Evolutionary conservation across 2,113 vertebrate genomes (phyloP), one percentile per base, ranked within the genome.

Genomic region (Carollia perspicillata): DNA sequence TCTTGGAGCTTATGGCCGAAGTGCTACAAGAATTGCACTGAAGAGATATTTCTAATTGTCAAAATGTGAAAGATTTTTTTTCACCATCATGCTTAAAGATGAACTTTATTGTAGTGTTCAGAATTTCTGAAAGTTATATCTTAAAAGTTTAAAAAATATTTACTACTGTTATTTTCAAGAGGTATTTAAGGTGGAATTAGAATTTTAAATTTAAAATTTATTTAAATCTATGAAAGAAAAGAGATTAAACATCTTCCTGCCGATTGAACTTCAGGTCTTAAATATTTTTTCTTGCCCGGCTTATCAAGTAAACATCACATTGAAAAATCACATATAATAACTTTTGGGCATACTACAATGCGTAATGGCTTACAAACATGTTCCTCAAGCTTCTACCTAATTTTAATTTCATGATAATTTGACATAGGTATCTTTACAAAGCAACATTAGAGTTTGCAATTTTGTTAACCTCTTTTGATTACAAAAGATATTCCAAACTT

Each of bases 351-450:
- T 42, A 66, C 10, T 47, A 23, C 37, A 92, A 72, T 94, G 35
- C 66, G 51, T 10, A 13, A 55, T 68, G 33, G 51, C 9, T 75
- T 77, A 42, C 5, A 22, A 65, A 90, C 84, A 90, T 66, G 11
- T 75, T 86, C 49, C 28, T 80, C 60, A 23, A 78, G 18, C 53
- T 74, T 78, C 69, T 47, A 30, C 17, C 37, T 84, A 78, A 94
- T 94, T 97, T 94, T 71, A 89, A 94, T 89, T 37, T 42, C 35
- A 80, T 69, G 68, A 87, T 60, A 66, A 60, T 95, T 95, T 88
- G 75, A 81, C 10, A 51, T 14, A 84, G 12, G 30, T 89, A 47
- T 95, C 65, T 78, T 95, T 44, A 78, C 42, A 84, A 75, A 66
- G 44, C 55, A 95, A 68, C 30, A 51, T 86, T 68, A 23, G 37